Evolutionary conservation across 2,888 invertebrate species (phyloP).

Genomic region (Drosophila borborema): DNA sequence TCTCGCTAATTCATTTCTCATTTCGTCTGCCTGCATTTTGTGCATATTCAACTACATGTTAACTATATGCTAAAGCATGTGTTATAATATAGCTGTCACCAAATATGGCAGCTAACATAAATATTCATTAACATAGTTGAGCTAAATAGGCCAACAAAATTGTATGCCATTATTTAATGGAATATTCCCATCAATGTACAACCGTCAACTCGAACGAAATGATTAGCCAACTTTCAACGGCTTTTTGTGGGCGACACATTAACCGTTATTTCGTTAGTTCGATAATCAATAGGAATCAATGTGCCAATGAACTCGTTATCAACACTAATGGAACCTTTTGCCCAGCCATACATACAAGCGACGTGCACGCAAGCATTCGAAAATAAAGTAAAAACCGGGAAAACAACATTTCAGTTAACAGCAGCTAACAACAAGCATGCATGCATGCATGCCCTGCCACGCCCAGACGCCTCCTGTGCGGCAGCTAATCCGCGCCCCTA

Average conservation of each 20-base stretch:
- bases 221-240: slow-evolving; percentile 23
- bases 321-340: slow-evolving; percentile 54
- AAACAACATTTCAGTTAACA: slow-evolving; percentile 23
- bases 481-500: slow-evolving; percentile 23
- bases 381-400: slow-evolving; percentile 8
- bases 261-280: slow-evolving; percentile 25
- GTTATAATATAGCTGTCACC: not conserved
- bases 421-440: slow-evolving; percentile 1
- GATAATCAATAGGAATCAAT: slow-evolving; percentile 67
- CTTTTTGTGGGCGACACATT: slow-evolving; percentile 12
- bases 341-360: slow-evolving; percentile 40
- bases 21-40: no score
- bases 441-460: slow-evolving; percentile 30
- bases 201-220: not conserved
- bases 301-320: slow-evolving; percentile 80
- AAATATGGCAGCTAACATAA: no score
- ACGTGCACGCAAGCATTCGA: slow-evolving; percentile 40
- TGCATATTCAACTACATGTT: not conserved
- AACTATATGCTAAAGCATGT: not conserved
- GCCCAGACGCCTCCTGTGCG: slow-evolving; percentile 16
- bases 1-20: not conserved
- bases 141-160: not conserved
- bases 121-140: not conserved
- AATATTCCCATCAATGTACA: not conserved
- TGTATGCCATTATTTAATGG: not conserved